Evolutionary conservation across 2,888 invertebrate genomes (phyloP), one percentile per base, ranked within the genome.

Genomic region (Eremobia ochroleuca): DNA sequence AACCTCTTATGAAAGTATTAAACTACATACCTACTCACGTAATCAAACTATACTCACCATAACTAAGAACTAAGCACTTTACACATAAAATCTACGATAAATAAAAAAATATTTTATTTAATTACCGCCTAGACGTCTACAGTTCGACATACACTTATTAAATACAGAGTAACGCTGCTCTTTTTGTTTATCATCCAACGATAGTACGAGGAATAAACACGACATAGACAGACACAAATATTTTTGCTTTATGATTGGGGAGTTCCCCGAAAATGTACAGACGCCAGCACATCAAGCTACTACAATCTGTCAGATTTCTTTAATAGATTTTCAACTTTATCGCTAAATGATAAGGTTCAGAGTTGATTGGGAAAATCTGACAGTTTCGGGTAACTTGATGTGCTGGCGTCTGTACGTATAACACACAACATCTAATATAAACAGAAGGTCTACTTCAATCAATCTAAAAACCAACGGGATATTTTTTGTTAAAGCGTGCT

Each of bases 381-480:
- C n/a, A n/a, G n/a, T n/a, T n/a, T n/a, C n/a, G n/a, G n/a, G n/a
- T n/a, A n/a, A n/a, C n/a, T n/a, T n/a, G n/a, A n/a, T n/a, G n/a
- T n/a, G n/a, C n/a, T n/a, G n/a, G n/a, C n/a, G n/a, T n/a, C n/a
- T n/a, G n/a, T n/a, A n/a, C n/a, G n/a, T n/a, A n/a, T n/a, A n/a
- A 37, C 18, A 28, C 37, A 31, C 15, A n/a, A 25, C 25, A 64
- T 34, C 37, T 40, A 18, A 31, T 21, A 55, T n/a, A 11, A 55
- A 71, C 31, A 78, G 78, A 79, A 78, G 59, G 28, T n/a, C 43
- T 34, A 79, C 28, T 72, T n/a, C 5, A 40, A 21, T 58, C 40
- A 58, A 74, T 34, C 25, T 37, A 49, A 55, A 37, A 65, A 31
- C 5, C 4, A 43, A 34, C 2, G 55, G 15, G 9, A 59, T 59